Evolutionary conservation across 2,797 vertebrate genomes (phyloP), one percentile per base, ranked within the genome.

Genomic region (Tadarida brasiliensis): DNA sequence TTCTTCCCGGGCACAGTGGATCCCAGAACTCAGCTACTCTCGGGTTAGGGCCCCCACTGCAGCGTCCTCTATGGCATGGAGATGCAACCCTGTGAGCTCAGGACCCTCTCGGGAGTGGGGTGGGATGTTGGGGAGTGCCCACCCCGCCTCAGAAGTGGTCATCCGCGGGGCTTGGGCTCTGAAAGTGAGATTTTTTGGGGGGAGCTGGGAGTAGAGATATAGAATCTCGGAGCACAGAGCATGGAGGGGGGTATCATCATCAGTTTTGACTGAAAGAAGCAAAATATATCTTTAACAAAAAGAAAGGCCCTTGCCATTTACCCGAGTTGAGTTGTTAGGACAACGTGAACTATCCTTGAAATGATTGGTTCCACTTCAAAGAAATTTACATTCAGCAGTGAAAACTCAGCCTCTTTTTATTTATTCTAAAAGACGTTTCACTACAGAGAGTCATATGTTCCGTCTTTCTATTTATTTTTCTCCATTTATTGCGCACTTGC

Each of bases 341-440:
- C 99, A 99, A 99, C 99, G 99, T 99, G 99, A 99, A 99, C 99
- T 99, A 99, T 99, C 99, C 99, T 99, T 99, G 99, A 99, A 99
- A 99, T 99, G 99, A 99, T 99, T 99, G 99, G 99, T 99, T 99
- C 99, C 99, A 99, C 99, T 99, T 99, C 99, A 99, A 99, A 99
- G 99, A 99, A 99, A 99, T 99, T 99, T 99, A 99, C 99, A 99
- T 99, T 99, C 99, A 98, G 98, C 99, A 98, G 99, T 99, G 99
- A 99, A 99, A 99, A 99, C 98, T 98, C 99, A 98, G 99, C 98
- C 99, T 99, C 99, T 99, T 99, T 99, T 99, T 99, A 99, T 99
- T 99, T 98, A 98, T 98, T 99, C 99, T 98, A 99, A 99, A 98
- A 99, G 99, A 98, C 99, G 99, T 99, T 99, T 99, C 99, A 98